These are phyloP conservation scores for Pollimyrus isidori DNA, from an alignment of 2,113 vertebrate species.

Conservation along the genomic window DNA sequence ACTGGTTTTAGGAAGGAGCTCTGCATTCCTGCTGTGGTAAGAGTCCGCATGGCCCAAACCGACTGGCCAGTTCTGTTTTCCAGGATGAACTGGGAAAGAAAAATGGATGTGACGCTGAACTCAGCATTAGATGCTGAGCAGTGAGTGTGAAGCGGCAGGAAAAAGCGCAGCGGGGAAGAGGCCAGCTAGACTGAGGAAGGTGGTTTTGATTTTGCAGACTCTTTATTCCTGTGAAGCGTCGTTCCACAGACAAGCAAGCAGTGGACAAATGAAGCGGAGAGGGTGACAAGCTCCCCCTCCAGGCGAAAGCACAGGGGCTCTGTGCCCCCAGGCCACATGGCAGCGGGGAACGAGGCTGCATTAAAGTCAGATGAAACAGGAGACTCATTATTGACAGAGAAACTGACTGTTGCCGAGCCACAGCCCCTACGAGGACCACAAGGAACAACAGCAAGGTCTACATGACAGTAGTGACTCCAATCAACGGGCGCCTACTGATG, in stretches of 20 bases:
- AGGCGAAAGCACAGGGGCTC: background rate
- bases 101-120: background rate
- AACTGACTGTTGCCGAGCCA: background rate
- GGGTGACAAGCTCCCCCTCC: background rate
- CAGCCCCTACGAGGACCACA: background rate
- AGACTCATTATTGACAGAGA: constrained; percentile 15
- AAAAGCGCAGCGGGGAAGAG: background rate
- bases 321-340: background rate
- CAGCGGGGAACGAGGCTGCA: constrained; percentile 3
- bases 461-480: background rate
- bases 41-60: background rate
- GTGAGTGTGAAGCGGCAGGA: background rate
- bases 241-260: background rate
- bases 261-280: background rate
- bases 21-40: background rate
- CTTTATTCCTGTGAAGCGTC: background rate
- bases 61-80: background rate
- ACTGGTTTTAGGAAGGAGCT: background rate
- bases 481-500: background rate
- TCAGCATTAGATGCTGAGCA: background rate
- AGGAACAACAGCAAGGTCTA: background rate
- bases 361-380: constrained; percentile 28
- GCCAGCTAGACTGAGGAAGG: background rate
- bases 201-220: background rate
- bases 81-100: background rate